Percentiles rank a stretch among this genome's conserved stretches.
Conservation (phyloP, 1,140 invertebrate genomes). For the Trypoxylus dichotomus region DNA sequence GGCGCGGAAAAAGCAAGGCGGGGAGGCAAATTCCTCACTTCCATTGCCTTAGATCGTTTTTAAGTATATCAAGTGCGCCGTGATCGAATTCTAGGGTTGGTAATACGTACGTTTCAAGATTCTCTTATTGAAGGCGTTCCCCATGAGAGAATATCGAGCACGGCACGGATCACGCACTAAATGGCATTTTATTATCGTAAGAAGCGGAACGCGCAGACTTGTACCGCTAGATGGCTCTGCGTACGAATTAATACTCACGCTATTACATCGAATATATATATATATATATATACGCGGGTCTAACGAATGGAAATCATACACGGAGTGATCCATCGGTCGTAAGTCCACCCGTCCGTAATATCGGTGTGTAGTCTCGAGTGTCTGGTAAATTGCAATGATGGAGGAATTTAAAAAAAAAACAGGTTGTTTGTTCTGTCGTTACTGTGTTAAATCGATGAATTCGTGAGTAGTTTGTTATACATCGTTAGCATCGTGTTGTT, state of each 20-base stretch:
- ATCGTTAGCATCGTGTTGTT: background rate
- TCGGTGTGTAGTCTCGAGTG: too few species aligned
- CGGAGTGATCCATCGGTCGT: too few species aligned
- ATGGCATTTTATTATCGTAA: slow-evolving; percentile 4
- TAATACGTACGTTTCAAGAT: background rate
- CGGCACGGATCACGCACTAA: background rate
- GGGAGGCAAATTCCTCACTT: background rate
- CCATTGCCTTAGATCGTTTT: too few species aligned
- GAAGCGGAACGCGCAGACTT: background rate
- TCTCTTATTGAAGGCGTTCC: too few species aligned
- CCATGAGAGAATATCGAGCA: background rate
- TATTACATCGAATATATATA: too few species aligned
- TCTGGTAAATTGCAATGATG: too few species aligned
- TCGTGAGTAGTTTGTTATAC: background rate
- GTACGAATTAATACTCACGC: background rate
- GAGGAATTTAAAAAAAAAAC: too few species aligned
- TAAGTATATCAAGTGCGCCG: background rate
- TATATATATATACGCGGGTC: too few species aligned
- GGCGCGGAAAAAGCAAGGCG: background rate
- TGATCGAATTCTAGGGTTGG: background rate
- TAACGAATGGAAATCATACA: too few species aligned
- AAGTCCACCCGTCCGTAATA: too few species aligned
- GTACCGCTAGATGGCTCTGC: background rate
- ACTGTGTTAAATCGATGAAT: background rate
- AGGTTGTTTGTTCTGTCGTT: too few species aligned